Conservation (phyloP, 2,888 invertebrate genomes). For the Pemphredon lugubris region DNA sequence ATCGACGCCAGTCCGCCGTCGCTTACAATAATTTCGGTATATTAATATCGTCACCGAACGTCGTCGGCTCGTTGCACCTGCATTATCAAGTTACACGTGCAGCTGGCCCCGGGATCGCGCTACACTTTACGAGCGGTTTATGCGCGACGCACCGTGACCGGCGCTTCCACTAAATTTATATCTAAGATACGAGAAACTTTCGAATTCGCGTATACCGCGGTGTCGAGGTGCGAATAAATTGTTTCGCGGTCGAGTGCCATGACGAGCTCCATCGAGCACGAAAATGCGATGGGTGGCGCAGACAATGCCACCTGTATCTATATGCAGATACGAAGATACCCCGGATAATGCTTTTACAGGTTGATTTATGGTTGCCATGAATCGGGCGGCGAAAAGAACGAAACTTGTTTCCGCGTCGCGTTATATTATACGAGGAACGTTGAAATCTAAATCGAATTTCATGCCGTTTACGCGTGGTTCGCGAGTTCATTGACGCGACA, state of each 20-base stretch:
- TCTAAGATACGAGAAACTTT: conserved; percentile 29
- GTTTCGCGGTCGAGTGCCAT: background rate
- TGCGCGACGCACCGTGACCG: conserved; percentile 44
- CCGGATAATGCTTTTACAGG: background rate
- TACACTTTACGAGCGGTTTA: conserved; percentile 64
- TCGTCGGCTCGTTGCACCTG: conserved; percentile 69
- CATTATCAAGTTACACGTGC: conserved; percentile 72
- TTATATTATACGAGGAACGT: no score
- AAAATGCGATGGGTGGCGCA: conserved; percentile 1
- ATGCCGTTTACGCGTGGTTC: no score
- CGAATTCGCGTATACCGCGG: conserved; percentile 1
- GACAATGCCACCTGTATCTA: conserved; percentile 1
- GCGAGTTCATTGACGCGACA: no score
- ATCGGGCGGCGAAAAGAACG: background rate
- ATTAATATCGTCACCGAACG: conserved; percentile 65
- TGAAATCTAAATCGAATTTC: background rate
- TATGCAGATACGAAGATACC: background rate
- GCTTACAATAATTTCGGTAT: conserved; percentile 57
- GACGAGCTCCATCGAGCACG: background rate
- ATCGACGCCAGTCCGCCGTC: conserved; percentile 28
- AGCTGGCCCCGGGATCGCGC: conserved; percentile 63
- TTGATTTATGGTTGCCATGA: background rate
- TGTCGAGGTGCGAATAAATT: conserved; percentile 12
- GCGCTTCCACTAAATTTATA: conserved; percentile 43
- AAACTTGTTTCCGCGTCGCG: background rate